A percentile compares a stretch with the other conserved stretches of the same genome.
Evolutionary conservation across 2,888 invertebrate species (phyloP).

Genomic region (Pristionchus entomophagus): DNA sequence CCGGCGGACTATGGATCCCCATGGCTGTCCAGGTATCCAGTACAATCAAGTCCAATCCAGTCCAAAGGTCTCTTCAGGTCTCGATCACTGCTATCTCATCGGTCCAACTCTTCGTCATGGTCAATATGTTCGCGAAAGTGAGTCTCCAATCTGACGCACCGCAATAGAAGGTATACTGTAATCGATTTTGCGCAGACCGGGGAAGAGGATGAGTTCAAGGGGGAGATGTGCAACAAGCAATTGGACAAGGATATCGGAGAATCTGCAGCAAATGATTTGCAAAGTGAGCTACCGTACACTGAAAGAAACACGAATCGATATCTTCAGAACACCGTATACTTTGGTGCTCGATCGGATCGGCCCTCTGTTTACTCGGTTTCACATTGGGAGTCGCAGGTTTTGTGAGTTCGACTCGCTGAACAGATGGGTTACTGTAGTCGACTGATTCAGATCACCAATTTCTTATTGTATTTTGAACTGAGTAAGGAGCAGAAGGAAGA

Average conservation of each 20-base stretch:
- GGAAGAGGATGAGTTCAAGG: neutral
- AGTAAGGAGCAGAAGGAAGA: neutral
- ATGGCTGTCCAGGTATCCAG: constrained; percentile 4
- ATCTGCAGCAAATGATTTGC: no score
- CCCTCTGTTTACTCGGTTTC: neutral
- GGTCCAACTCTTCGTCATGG: neutral
- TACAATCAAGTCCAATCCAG: neutral
- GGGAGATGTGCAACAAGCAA: neutral
- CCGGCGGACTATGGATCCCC: neutral
- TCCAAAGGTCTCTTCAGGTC: neutral
- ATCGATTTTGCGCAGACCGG: neutral
- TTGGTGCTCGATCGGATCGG: neutral
- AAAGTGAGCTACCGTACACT: neutral
- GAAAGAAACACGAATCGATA: neutral
- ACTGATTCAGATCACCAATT: neutral
- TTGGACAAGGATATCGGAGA: no score
- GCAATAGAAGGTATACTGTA: neutral
- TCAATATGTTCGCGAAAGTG: neutral
- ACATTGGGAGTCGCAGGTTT: neutral
- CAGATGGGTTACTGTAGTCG: neutral
- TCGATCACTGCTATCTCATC: neutral
- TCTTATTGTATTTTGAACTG: neutral
- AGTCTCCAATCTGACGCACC: neutral
- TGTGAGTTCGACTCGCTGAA: neutral
- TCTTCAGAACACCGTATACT: neutral